phyloP scores from a whole-genome alignment of 2,113 vertebrate species.

The Cairina moschata region DNA sequence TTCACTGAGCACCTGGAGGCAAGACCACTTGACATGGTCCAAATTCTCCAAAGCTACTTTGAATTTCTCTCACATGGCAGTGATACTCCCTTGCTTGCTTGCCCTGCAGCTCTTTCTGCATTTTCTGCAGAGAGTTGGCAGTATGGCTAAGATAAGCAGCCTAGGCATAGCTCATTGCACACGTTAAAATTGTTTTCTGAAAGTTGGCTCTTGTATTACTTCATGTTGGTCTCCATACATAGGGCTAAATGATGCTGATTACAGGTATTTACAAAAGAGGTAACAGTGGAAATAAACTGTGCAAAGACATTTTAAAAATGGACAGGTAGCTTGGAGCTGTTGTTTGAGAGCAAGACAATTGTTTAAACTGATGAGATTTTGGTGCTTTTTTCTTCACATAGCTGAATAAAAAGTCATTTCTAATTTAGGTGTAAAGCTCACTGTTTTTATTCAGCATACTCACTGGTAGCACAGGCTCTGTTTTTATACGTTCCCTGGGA shows the following conservation, averaged over 20 bases:
- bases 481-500: neutral
- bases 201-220: neutral
- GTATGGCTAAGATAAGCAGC: neutral
- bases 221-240: fast-evolving
- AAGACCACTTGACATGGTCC: neutral
- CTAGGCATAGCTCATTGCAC: neutral
- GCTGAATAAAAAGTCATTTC: neutral
- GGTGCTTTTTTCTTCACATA: neutral
- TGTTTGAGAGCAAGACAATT: neutral
- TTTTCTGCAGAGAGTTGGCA: neutral
- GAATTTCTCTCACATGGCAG: neutral
- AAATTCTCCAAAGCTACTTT: neutral
- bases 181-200: neutral
- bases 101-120: neutral
- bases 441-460: neutral
- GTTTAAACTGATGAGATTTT: neutral
- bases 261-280: neutral
- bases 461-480: no score
- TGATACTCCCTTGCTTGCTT: neutral
- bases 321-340: neutral
- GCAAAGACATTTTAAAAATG: neutral
- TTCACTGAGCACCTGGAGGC: fast-evolving
- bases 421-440: neutral
- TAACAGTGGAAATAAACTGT: neutral
- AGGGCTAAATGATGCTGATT: neutral